These are phyloP conservation scores for Tridacna crocea DNA, from an alignment of 2,888 invertebrate species.

Conservation along the genomic window DNA sequence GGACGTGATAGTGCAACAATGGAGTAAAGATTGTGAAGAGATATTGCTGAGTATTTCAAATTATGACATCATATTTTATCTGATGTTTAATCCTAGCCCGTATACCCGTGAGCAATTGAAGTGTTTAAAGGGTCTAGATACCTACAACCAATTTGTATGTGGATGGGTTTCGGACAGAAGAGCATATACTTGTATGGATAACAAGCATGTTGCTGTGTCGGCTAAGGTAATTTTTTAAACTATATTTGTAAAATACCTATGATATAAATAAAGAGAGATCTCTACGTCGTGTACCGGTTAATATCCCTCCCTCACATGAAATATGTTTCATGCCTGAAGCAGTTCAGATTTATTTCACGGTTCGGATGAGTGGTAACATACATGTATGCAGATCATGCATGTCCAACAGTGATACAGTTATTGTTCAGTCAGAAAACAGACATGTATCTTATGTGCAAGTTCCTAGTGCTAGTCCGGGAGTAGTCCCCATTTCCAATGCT, in stretches of 20 bases:
- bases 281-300: no score
- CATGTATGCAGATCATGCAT: no score
- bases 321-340: no score
- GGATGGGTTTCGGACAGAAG: slow-evolving; percentile 7
- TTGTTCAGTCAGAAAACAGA: no score
- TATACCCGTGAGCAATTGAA: slow-evolving; percentile 6
- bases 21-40: slow-evolving; percentile 2
- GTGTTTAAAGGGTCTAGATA: slow-evolving; percentile 1
- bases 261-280: no score
- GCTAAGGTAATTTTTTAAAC: not conserved
- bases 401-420: no score
- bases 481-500: no score
- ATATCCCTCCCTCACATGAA: not conserved
- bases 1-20: not conserved
- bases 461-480: no score
- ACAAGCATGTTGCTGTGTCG: not conserved
- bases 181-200: not conserved
- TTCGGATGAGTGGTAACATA: no score
- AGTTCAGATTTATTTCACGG: no score
- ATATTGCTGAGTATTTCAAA: not conserved
- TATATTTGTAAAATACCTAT: not conserved
- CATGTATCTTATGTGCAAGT: no score
- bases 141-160: slow-evolving; percentile 17
- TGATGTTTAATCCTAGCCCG: slow-evolving; percentile 10
- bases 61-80: slow-evolving; percentile 9